Percentiles rank a stretch among this genome's conserved stretches.
These are phyloP conservation scores for Peromyscus attwateri DNA, from an alignment of 2,797 vertebrate genomes.

Conservation along the genomic window DNA sequence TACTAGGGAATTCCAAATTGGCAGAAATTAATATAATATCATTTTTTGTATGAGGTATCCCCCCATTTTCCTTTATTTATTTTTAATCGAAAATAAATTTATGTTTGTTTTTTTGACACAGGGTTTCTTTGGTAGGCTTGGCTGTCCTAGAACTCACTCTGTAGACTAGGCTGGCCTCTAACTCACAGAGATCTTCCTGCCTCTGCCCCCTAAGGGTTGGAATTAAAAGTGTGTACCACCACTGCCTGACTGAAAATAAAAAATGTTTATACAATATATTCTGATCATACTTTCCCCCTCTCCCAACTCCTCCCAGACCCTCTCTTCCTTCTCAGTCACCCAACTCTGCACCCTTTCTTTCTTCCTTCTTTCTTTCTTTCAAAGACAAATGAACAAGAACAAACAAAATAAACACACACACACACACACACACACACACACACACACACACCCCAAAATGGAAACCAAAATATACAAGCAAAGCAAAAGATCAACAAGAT, in stretches of 20 bases:
- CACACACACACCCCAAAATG: neutral
- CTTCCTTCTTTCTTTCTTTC: neutral
- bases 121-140: too few species aligned
- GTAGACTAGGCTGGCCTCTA: too few species aligned
- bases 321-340: too few species aligned
- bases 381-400: neutral
- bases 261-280: neutral
- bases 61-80: neutral
- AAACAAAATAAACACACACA: neutral
- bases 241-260: too few species aligned
- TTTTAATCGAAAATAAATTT: neutral
- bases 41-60: neutral
- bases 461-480: neutral
- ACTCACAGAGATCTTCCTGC: too few species aligned
- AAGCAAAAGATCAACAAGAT: neutral
- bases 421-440: neutral
- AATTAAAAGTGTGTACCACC: too few species aligned
- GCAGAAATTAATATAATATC: slow-evolving; percentile 15
- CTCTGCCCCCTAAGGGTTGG: too few species aligned
- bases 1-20: neutral
- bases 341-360: neutral
- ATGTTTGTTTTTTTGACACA: too few species aligned
- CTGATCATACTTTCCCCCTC: neutral
- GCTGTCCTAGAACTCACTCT: too few species aligned
- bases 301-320: neutral